Percentiles rank a stretch among this genome's conserved stretches.
Evolutionary conservation across 1,140 invertebrate genomes (phyloP).

Genomic region (Latrodectus geometricus): DNA sequence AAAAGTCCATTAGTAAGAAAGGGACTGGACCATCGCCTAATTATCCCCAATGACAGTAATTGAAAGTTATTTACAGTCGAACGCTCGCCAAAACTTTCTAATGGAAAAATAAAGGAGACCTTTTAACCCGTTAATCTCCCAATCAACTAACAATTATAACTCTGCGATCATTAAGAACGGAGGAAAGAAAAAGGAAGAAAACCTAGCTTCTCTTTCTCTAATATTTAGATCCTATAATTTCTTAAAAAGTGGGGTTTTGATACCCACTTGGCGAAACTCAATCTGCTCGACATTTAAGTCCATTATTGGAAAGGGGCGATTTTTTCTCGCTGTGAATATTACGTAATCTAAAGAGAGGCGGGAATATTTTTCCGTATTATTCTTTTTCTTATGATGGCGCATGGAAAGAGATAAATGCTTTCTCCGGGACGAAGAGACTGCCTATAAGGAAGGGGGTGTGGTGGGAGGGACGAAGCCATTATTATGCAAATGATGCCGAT

Average conservation of each 20-base stretch:
- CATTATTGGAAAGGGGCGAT: constrained; percentile 44
- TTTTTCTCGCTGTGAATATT: constrained; percentile 15
- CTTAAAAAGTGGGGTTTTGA: constrained; percentile 43
- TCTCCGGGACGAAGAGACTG: constrained; percentile 1
- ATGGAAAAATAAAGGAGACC: constrained; percentile 58
- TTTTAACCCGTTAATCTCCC: constrained; percentile 47
- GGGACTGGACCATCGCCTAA: constrained; percentile 37
- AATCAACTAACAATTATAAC: constrained; percentile 60
- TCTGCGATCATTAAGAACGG: constrained; percentile 55
- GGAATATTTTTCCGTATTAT: not conserved
- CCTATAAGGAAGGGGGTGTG: constrained; percentile 38
- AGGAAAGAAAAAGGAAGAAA: constrained; percentile 21
- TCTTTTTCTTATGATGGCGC: constrained; percentile 43
- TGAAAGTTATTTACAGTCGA: constrained; percentile 61
- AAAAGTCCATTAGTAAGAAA: constrained; percentile 40
- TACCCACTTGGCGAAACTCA: constrained; percentile 49
- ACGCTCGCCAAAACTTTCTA: constrained; percentile 46
- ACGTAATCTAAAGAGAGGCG: not conserved
- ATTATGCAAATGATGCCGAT: constrained; percentile 61
- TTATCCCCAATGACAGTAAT: constrained; percentile 57
- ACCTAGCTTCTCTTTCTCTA: not conserved
- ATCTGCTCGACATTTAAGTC: constrained; percentile 55
- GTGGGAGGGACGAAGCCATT: constrained; percentile 44
- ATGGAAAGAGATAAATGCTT: constrained; percentile 39
- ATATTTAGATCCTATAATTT: constrained; percentile 22